Conservation (phyloP, 1,140 invertebrate genomes). For the Temnothorax nylanderi region DNA sequence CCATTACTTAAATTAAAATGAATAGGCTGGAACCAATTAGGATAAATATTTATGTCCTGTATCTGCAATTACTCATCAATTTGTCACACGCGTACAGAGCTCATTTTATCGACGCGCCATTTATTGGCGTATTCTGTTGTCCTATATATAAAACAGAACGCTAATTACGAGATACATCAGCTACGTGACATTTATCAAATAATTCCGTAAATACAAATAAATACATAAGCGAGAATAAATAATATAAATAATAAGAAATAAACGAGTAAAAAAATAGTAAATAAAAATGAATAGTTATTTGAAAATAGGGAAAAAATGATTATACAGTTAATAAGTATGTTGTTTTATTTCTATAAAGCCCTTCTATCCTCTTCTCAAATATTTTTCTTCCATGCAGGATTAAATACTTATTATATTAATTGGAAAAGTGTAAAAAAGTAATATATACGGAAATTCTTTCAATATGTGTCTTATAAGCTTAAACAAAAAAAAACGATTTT, state of each 20-base stretch:
- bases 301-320: not conserved
- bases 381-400: too few relatives aligned
- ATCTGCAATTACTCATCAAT: not conserved
- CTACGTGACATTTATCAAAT: not conserved
- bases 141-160: not conserved
- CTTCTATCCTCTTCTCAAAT: too few relatives aligned
- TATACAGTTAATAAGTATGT: not conserved
- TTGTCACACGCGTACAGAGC: not conserved
- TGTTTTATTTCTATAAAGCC: not conserved
- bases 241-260: not conserved
- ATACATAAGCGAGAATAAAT: not conserved
- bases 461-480: too few relatives aligned
- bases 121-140: not conserved
- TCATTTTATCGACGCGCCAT: not conserved
- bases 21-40: not conserved
- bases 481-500: not conserved
- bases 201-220: not conserved
- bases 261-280: too few relatives aligned
- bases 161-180: not conserved
- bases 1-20: not conserved
- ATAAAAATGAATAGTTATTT: not conserved
- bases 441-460: too few relatives aligned
- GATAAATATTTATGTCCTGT: not conserved
- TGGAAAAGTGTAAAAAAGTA: too few relatives aligned
- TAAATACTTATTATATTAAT: too few relatives aligned